These are phyloP conservation scores for Ditula angustiorana DNA, from an alignment of 2,888 invertebrate genomes.

Conservation along the genomic window DNA sequence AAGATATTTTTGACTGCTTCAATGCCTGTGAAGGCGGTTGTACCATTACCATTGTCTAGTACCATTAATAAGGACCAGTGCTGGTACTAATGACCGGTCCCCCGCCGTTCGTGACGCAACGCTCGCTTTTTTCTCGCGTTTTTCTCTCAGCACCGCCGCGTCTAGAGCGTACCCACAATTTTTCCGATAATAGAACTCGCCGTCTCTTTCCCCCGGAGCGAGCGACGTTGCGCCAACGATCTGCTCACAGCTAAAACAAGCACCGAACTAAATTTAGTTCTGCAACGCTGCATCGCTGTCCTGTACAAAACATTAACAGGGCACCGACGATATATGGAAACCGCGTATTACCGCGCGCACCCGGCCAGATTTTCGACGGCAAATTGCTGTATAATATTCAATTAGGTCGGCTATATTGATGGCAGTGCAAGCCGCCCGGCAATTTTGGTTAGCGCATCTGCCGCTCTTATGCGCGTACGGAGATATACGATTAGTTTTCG, in stretches of 20 bases:
- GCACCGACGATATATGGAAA: conserved; percentile 75
- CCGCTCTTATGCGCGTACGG: conserved; percentile 61
- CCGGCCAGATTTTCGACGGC: conserved; percentile 82
- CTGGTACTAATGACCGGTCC: neutral
- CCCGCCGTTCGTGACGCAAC: conserved; percentile 44
- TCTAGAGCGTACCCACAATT: conserved; percentile 55
- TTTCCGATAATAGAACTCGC: conserved; percentile 81
- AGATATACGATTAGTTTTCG: conserved; percentile 83
- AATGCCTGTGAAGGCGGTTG: neutral
- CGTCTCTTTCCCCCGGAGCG: conserved; percentile 61
- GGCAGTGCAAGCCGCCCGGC: conserved; percentile 66
- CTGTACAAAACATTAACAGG: conserved; percentile 78
- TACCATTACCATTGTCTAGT: neutral
- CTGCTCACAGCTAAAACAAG: conserved; percentile 75
- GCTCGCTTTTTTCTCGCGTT: conserved; percentile 42
- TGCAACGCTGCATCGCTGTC: conserved; percentile 76
- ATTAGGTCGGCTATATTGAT: conserved; percentile 82
- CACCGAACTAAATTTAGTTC: conserved; percentile 73
- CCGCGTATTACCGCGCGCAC: conserved; percentile 70
- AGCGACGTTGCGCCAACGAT: conserved; percentile 75
- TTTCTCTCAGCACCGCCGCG: conserved; percentile 30
- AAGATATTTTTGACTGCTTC: neutral
- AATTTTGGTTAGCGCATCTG: conserved; percentile 83
- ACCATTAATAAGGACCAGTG: neutral
- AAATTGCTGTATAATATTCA: conserved; percentile 85